A percentile compares a stretch with the other conserved stretches of the same genome.
Evolutionary conservation across 2,888 invertebrate genomes (phyloP).

Genomic region (Furcula furcula): DNA sequence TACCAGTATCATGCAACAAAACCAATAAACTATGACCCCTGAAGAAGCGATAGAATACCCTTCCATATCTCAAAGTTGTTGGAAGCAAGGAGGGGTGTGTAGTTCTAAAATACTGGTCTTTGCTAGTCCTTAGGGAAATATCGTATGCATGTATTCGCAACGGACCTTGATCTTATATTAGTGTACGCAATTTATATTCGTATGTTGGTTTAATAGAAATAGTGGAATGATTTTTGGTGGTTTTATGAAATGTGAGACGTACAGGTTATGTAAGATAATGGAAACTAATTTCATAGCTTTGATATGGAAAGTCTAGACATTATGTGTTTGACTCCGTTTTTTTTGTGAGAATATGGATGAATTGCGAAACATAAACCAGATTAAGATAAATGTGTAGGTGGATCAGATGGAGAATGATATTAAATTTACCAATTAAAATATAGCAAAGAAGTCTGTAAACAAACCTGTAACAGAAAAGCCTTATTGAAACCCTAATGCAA

Average conservation of each 20-base stretch:
- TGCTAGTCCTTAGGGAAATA: conserved; percentile 34
- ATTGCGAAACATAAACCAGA: too few species aligned
- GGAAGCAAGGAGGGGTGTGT: neutral
- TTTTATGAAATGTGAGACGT: conserved; percentile 1
- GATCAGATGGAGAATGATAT: too few species aligned
- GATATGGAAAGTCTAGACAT: too few species aligned
- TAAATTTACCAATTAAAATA: too few species aligned
- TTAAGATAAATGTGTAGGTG: too few species aligned
- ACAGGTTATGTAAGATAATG: too few species aligned
- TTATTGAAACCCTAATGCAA: too few species aligned
- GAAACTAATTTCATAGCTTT: too few species aligned
- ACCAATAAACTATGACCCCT: conserved; percentile 16
- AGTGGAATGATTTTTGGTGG: conserved; percentile 3
- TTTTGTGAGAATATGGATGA: too few species aligned
- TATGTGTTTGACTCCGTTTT: too few species aligned
- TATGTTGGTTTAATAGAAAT: conserved; percentile 32
- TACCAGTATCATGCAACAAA: conserved; percentile 8
- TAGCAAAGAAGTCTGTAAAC: too few species aligned
- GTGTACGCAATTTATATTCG: conserved; percentile 29
- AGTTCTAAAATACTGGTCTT: conserved; percentile 17
- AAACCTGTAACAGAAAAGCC: too few species aligned
- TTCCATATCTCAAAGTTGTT: neutral
- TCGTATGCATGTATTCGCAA: conserved; percentile 35
- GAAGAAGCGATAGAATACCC: neutral
- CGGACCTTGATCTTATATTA: conserved; percentile 34